phyloP scores from a whole-genome alignment of 2,797 vertebrate genomes.

The Notolepis coatsorum region DNA sequence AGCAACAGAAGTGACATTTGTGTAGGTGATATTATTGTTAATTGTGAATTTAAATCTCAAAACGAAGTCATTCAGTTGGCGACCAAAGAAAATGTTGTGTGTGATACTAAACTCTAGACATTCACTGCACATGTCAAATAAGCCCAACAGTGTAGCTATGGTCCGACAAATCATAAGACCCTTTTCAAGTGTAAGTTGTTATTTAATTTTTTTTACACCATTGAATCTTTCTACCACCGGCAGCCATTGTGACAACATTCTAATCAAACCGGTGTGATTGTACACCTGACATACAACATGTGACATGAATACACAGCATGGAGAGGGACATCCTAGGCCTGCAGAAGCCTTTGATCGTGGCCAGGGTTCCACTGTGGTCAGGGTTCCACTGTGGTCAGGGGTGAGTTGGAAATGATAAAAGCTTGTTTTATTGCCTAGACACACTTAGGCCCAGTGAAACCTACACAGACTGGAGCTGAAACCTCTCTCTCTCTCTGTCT shows the following conservation, averaged over 20 bases:
- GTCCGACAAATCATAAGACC: too few relatives aligned
- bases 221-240: too few relatives aligned
- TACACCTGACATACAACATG: slow-evolving; percentile 16
- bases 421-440: slow-evolving; percentile 69
- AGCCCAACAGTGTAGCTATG: too few relatives aligned
- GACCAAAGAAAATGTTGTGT: slow-evolving; percentile 5
- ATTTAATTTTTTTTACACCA: too few relatives aligned
- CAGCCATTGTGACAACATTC: too few relatives aligned
- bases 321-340: slow-evolving; percentile 24
- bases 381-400: slow-evolving; percentile 56
- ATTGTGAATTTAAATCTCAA: too few relatives aligned
- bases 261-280: not conserved
- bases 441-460: slow-evolving; percentile 64
- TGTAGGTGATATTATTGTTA: slow-evolving; percentile 28
- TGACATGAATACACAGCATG: not conserved
- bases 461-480: slow-evolving; percentile 47
- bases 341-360: slow-evolving; percentile 72
- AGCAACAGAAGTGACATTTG: slow-evolving; percentile 6
- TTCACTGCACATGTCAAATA: too few relatives aligned
- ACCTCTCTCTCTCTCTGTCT: slow-evolving; percentile 24
- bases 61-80: slow-evolving; percentile 11
- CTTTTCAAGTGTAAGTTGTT: too few relatives aligned
- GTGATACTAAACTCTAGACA: slow-evolving; percentile 8
- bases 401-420: slow-evolving; percentile 80
- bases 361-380: slow-evolving; percentile 62